These are phyloP conservation scores for Lithophane ornitopus DNA, from an alignment of 2,888 invertebrate genomes.

Conservation along the genomic window DNA sequence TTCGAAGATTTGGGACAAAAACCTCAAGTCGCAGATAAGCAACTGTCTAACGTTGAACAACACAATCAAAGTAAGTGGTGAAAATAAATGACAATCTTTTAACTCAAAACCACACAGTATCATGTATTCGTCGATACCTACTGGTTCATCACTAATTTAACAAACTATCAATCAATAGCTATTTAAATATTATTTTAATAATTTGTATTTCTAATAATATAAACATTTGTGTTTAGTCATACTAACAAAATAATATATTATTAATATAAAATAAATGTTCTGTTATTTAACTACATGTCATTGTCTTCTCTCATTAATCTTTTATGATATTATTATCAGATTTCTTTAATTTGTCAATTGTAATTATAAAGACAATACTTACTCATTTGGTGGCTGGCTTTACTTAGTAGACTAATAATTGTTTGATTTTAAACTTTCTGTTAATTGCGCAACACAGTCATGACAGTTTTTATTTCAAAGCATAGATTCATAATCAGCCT, in stretches of 20 bases:
- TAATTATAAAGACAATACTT: not conserved
- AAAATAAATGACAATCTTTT: slow-evolving; percentile 28
- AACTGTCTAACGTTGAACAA: slow-evolving; percentile 46
- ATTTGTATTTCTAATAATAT: slow-evolving; percentile 23
- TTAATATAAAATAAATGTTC: slow-evolving; percentile 16
- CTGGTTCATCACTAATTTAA: slow-evolving; percentile 35
- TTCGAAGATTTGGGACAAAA: slow-evolving; percentile 63
- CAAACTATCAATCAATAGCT: slow-evolving; percentile 30
- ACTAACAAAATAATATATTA: slow-evolving; percentile 47
- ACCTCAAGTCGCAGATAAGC: slow-evolving; percentile 60
- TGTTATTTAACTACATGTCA: slow-evolving; percentile 30
- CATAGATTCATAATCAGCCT: not conserved
- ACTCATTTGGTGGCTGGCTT: slow-evolving; percentile 47
- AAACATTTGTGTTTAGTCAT: slow-evolving; percentile 28
- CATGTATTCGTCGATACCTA: slow-evolving; percentile 6
- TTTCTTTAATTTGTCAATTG: not conserved
- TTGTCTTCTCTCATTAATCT: slow-evolving; percentile 18
- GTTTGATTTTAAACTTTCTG: slow-evolving; percentile 5
- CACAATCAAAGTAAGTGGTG: slow-evolving; percentile 61
- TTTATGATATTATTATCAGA: not conserved
- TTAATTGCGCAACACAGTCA: not conserved
- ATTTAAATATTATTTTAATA: slow-evolving; percentile 21
- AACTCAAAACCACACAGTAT: slow-evolving; percentile 17
- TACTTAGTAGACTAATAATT: not conserved
- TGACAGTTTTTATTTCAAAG: not conserved